These are phyloP conservation scores for Sarcophilus harrisii DNA, from an alignment of 2,797 vertebrate genomes.

Conservation along the genomic window DNA sequence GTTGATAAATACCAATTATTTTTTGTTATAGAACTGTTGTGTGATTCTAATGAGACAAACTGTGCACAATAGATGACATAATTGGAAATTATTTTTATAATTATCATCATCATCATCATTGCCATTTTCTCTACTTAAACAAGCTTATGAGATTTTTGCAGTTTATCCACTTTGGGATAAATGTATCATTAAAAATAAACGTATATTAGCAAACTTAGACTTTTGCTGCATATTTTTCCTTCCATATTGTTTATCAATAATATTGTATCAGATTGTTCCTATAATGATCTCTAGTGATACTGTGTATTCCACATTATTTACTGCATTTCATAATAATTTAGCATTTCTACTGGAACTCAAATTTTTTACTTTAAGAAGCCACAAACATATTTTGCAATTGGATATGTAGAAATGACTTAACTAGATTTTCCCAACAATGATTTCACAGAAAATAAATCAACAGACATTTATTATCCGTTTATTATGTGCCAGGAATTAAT, in stretches of 20 bases:
- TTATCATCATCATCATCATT: background rate
- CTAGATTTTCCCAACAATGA: background rate
- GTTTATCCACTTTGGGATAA: background rate
- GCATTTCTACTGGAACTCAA: background rate
- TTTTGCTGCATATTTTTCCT: background rate
- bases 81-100: background rate
- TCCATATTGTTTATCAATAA: slow-evolving; percentile 13
- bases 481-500: background rate
- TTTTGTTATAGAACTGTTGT: background rate
- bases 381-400: background rate
- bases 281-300: background rate
- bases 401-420: background rate
- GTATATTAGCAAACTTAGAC: background rate
- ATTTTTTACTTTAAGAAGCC: slow-evolving; percentile 10
- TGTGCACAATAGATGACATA: background rate
- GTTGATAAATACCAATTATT: background rate
- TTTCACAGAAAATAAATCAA: background rate
- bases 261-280: background rate
- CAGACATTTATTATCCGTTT: background rate
- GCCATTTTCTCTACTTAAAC: background rate
- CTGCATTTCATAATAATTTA: background rate
- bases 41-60: background rate
- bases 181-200: background rate
- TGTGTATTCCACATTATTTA: background rate
- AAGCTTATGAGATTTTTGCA: background rate